Conservation (phyloP, 2,113 vertebrate species). For the Protobothrops mucrosquamatus region DNA sequence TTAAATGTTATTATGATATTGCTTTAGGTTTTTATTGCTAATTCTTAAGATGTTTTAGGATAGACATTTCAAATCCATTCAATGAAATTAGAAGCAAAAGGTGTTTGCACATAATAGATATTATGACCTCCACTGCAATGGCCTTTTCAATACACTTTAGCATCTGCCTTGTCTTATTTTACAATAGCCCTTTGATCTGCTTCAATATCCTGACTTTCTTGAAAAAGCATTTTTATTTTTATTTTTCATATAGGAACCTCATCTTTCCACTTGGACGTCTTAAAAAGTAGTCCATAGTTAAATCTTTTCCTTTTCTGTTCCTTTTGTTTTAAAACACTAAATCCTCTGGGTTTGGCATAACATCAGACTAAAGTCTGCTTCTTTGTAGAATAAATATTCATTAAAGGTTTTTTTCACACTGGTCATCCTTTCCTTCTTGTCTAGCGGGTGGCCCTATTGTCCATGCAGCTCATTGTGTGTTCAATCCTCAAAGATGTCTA, state of each 20-base stretch:
- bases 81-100: slow-evolving; percentile 8
- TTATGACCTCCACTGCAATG: slow-evolving; percentile 9
- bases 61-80: neutral
- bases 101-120: slow-evolving; percentile 2
- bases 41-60: neutral
- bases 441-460: slow-evolving; percentile 70
- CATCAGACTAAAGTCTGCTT: slow-evolving; percentile 69
- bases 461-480: slow-evolving; percentile 47
- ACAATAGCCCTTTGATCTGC: slow-evolving; percentile 44
- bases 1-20: neutral
- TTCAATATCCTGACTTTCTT: slow-evolving; percentile 54
- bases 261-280: slow-evolving; percentile 62
- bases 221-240: slow-evolving; percentile 56
- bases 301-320: slow-evolving; percentile 28
- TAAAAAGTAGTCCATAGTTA: slow-evolving; percentile 59
- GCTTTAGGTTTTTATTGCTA: neutral
- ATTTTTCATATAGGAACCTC: slow-evolving; percentile 50
- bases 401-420: slow-evolving; percentile 57
- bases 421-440: slow-evolving; percentile 68
- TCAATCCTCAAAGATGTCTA: slow-evolving; percentile 63
- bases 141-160: slow-evolving; percentile 30
- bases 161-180: slow-evolving; percentile 41
- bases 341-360: slow-evolving; percentile 65
- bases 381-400: slow-evolving; percentile 70
- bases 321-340: neutral